These are phyloP conservation scores for Leptinotarsa peninsularis DNA, from an alignment of 2,888 invertebrate genomes.

Conservation along the genomic window DNA sequence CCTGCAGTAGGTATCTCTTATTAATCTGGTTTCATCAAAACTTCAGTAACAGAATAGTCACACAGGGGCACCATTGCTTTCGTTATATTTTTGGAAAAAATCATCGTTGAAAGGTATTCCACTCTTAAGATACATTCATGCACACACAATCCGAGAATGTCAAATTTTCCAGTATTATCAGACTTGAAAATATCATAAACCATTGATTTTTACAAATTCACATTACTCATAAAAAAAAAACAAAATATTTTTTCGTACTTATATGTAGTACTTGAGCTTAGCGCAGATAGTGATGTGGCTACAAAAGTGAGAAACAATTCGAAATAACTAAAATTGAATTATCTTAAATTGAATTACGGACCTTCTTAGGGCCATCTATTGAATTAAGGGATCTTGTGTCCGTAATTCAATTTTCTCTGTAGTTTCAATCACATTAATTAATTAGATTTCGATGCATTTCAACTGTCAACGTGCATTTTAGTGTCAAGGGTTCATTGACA, in stretches of 20 bases:
- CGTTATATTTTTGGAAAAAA: too few species aligned
- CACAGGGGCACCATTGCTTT: too few species aligned
- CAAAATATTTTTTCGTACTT: neutral
- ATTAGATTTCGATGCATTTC: conserved; percentile 25
- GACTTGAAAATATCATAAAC: too few species aligned
- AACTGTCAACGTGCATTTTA: neutral
- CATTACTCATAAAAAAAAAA: neutral
- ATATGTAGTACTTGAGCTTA: neutral
- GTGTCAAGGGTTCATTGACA: neutral
- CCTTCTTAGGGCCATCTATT: conserved; percentile 39
- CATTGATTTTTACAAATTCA: too few species aligned
- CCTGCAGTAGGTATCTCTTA: too few species aligned
- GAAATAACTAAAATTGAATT: conserved; percentile 44
- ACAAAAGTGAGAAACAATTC: conserved; percentile 24
- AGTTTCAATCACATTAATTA: conserved; percentile 33
- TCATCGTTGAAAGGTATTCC: too few species aligned
- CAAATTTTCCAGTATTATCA: too few species aligned
- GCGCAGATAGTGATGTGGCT: neutral
- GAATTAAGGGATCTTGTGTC: conserved; percentile 47
- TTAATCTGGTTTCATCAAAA: too few species aligned
- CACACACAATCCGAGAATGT: too few species aligned
- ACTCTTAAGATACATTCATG: too few species aligned
- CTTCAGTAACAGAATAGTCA: too few species aligned
- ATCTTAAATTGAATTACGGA: conserved; percentile 47
- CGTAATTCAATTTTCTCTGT: conserved; percentile 47